These are phyloP conservation scores for Cololabis saira DNA, from an alignment of 2,113 vertebrate species.

Conservation along the genomic window DNA sequence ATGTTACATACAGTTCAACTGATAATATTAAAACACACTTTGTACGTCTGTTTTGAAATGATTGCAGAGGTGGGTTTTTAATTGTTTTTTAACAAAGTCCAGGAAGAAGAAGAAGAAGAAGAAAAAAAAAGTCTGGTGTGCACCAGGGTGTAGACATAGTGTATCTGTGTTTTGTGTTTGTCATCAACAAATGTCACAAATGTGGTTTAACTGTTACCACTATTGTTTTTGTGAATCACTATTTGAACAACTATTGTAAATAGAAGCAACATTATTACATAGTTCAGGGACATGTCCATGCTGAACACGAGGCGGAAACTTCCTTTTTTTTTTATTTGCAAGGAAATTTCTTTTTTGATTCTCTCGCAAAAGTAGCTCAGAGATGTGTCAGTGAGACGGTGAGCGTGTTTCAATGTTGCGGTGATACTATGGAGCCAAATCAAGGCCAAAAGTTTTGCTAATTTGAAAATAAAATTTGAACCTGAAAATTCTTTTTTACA, in stretches of 20 bases:
- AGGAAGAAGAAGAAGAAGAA: slow-evolving; percentile 35
- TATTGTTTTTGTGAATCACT: slow-evolving; percentile 70
- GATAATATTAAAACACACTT: no score
- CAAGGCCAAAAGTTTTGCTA: no score
- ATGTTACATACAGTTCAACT: slow-evolving; percentile 21
- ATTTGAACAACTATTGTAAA: slow-evolving; percentile 67
- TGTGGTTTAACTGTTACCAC: slow-evolving; percentile 65
- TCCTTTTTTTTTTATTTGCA: neutral
- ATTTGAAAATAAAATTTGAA: no score
- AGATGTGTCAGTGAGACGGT: no score
- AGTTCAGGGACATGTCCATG: slow-evolving; percentile 71
- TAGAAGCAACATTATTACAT: slow-evolving; percentile 51
- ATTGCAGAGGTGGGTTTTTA: slow-evolving; percentile 27
- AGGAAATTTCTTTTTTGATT: neutral
- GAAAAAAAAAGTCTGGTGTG: slow-evolving; percentile 56
- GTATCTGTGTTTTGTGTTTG: slow-evolving; percentile 63
- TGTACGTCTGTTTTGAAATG: slow-evolving; percentile 30
- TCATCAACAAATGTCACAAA: slow-evolving; percentile 66
- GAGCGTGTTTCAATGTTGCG: no score
- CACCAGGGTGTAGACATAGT: slow-evolving; percentile 69
- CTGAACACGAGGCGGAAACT: slow-evolving; percentile 25
- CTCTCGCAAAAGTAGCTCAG: no score
- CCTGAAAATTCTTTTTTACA: no score
- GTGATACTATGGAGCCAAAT: no score
- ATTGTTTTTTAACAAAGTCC: slow-evolving; percentile 58